These are phyloP conservation scores for Agriopis leucophaearia DNA, from an alignment of 2,888 invertebrate species.

Conservation along the genomic window DNA sequence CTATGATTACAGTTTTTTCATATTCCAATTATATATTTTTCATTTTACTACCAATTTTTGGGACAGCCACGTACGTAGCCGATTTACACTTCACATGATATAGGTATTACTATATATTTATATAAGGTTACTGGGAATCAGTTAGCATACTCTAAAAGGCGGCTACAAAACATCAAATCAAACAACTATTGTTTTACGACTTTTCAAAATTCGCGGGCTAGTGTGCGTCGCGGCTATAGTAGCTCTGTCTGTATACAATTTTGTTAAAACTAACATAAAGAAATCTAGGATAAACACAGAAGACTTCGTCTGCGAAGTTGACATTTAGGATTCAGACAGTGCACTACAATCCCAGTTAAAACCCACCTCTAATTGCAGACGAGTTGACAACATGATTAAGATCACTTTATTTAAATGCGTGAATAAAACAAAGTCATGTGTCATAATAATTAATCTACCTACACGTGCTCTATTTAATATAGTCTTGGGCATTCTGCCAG, in stretches of 20 bases:
- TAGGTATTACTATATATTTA: no score
- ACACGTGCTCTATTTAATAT: slow-evolving; percentile 75
- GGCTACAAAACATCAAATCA: no score
- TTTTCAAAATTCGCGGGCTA: no score
- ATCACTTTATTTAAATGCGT: slow-evolving; percentile 64
- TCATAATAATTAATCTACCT: slow-evolving; percentile 79
- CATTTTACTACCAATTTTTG: no score
- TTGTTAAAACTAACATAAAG: neutral
- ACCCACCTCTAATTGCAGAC: slow-evolving; percentile 58
- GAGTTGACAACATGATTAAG: slow-evolving; percentile 64
- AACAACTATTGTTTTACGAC: no score
- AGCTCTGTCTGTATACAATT: neutral
- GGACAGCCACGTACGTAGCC: no score
- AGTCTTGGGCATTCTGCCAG: slow-evolving; percentile 73
- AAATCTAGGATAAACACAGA: neutral
- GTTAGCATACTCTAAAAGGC: no score
- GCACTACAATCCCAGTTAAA: slow-evolving; percentile 45
- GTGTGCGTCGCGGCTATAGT: no score
- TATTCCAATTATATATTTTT: no score
- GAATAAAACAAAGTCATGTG: slow-evolving; percentile 70
- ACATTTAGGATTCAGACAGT: slow-evolving; percentile 7
- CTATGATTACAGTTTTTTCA: no score
- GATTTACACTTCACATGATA: no score
- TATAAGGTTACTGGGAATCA: no score
- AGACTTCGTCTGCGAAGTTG: slow-evolving; percentile 1